Percentiles rank a stretch among this genome's conserved stretches.
Evolutionary conservation across 2,113 vertebrate genomes (phyloP).

Genomic region (Myanophis thanlyinensis): DNA sequence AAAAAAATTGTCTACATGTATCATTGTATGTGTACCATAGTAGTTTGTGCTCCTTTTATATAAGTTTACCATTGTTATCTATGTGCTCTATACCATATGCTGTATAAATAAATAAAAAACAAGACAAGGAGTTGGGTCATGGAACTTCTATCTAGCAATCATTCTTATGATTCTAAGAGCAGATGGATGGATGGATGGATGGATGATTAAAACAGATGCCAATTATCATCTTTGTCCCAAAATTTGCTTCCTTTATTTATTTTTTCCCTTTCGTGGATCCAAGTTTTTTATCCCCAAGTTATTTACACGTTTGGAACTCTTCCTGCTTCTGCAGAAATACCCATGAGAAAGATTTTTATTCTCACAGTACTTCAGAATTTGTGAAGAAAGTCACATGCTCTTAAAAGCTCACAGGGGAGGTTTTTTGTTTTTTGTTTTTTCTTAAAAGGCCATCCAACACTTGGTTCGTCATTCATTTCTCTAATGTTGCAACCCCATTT

Average conservation of each 20-base stretch:
- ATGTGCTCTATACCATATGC: too few relatives aligned
- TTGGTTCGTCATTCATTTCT: neutral
- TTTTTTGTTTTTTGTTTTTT: neutral
- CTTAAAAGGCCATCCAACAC: neutral
- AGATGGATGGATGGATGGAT: neutral
- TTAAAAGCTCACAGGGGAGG: conserved; percentile 1
- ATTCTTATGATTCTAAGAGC: neutral
- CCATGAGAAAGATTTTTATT: conserved; percentile 20
- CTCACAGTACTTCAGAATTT: conserved; percentile 18
- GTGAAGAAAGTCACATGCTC: conserved; percentile 10
- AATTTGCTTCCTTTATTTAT: neutral
- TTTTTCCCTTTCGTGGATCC: neutral
- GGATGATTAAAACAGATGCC: neutral
- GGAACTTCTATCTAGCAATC: neutral
- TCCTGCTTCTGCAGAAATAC: conserved; percentile 14
- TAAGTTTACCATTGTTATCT: neutral
- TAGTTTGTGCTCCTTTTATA: neutral
- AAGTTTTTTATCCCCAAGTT: conserved; percentile 4
- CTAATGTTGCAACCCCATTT: neutral
- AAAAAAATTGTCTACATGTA: too few relatives aligned
- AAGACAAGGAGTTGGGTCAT: neutral
- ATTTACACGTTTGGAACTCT: conserved; percentile 23
- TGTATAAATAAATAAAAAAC: too few relatives aligned
- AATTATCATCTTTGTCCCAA: neutral
- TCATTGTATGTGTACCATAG: too few relatives aligned